Base-by-base conservation (phyloP, 2,797 vertebrate genomes). In the Molossus molossus region DNA sequence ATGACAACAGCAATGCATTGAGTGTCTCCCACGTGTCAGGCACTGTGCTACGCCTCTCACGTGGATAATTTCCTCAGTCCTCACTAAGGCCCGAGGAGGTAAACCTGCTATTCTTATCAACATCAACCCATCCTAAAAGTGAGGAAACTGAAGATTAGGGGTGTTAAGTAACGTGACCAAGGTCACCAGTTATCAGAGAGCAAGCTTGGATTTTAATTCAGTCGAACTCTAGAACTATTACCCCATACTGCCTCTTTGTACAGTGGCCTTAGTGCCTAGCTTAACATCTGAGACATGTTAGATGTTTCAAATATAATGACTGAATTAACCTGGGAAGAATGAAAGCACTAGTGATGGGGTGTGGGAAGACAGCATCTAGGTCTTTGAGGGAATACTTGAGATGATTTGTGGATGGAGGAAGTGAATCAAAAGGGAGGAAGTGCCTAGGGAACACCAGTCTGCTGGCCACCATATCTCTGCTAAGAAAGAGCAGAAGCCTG, bases 141-240 rank as follows among this genome's bases (percentile, higher is more conserved):
- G 15, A 82, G 14, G 58, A 87, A 73, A 73, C 9, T 23, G 18
- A 75, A 45, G n/a, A 25, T 18, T 60, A 17, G 3, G 4, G 15
- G 20, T 80, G 15, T 25, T n/a, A 58, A 60, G 40, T 75, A 37
- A 86, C 25, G 87, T 55, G 13, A 75, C 25, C 58, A 50, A 69
- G 15, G 53, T 69, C 53, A 69, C n/a, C 64, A 67, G 37, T 29
- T 81, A 29, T 75, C 65, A 67, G 23, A 91, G 18, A 50, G 58
- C 60, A 95, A 58, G 29, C 50, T 75, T 40, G 27, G 60, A 75
- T 82, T 62, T 95, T 82, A 60, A 82, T 83, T 69, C 5, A 65
- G 50, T 58, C 45, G 14, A 23, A 87, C n/a, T 82, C 29, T 14
- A 75, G 40, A 67, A 50, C 50, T n/a, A n/a, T 13, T 37, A 55